Evolutionary conservation across 2,888 invertebrate species (phyloP).

Genomic region (Epiblema foenella): DNA sequence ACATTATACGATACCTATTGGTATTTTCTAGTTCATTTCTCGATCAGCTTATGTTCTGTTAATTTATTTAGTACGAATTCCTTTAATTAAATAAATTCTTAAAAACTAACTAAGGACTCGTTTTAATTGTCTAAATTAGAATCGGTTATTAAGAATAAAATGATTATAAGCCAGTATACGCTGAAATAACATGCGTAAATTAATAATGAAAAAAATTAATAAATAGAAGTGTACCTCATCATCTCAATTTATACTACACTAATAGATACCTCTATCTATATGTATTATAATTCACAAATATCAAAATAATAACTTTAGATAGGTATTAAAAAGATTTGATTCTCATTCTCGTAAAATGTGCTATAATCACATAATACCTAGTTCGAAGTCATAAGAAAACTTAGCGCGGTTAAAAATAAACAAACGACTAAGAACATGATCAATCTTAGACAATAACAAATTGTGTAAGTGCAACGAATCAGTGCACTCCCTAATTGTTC

Average conservation of each 20-base stretch:
- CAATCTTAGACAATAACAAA: conserved; percentile 48
- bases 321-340: neutral
- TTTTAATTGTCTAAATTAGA: too few relatives aligned
- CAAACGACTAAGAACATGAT: conserved; percentile 25
- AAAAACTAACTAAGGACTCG: neutral
- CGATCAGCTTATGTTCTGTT: neutral
- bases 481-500: conserved; percentile 56
- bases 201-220: too few relatives aligned
- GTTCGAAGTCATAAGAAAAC: neutral
- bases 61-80: neutral
- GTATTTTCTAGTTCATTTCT: neutral
- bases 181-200: too few relatives aligned
- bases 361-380: neutral
- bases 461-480: conserved; percentile 47
- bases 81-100: neutral
- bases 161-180: too few relatives aligned
- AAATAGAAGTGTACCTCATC: too few relatives aligned
- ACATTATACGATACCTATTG: too few relatives aligned
- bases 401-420: neutral
- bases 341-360: neutral
- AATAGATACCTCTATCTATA: too few relatives aligned
- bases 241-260: too few relatives aligned
- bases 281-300: too few relatives aligned
- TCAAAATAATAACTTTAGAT: too few relatives aligned
- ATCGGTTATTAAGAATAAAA: too few relatives aligned